Evolutionary conservation across 2,888 invertebrate species (phyloP), one percentile per base, ranked within the genome.

Genomic region (Seira sanloemensis): DNA sequence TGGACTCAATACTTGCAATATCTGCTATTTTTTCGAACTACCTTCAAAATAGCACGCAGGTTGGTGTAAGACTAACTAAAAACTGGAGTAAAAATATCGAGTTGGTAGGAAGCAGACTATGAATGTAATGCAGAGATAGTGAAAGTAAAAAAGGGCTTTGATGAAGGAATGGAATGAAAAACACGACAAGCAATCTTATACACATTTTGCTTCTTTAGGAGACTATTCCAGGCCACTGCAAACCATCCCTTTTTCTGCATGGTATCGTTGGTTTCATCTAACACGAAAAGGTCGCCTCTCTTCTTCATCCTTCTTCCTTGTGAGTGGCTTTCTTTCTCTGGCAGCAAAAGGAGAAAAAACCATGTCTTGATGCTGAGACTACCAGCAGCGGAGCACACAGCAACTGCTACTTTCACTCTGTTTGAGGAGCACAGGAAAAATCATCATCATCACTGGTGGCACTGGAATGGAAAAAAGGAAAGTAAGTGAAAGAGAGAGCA

Each of bases 241-340:
- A 37, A 9, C 62, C 21, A 62, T 62, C 21, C 62, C 62, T 71
- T 71, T 46, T 71, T 71, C 46, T 46, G 19, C 71, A 46, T 27
- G 58, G 72, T n/a, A 73, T 73, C 72, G 72, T 58, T 58, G 21
- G 21, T 73, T 54, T 73, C 72, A 54, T 66, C 75, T 66, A 75
- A 75, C 75, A 75, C 65, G 62, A 75, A 62, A 62, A 65, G 75
- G 75, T 66, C 65, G 54, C 54, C 18, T 78, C 66, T 78, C 26
- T 78, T 9, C 27, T 26, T 21, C 37, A 46, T 24, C 27, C 73
- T 54, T 12, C 37, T 19, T 65, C 23, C 67, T 19, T 37, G 9
- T 26, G 71, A 71, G 71, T 26, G 21, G 24, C 24, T 58, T 25
- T 74, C 65, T 62, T 62, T 74, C 21, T 27, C 62, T 58, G 73